Evolutionary conservation across 2,113 vertebrate species (phyloP), one percentile per base, ranked within the genome.

Genomic region (Xiphophorus maculatus): DNA sequence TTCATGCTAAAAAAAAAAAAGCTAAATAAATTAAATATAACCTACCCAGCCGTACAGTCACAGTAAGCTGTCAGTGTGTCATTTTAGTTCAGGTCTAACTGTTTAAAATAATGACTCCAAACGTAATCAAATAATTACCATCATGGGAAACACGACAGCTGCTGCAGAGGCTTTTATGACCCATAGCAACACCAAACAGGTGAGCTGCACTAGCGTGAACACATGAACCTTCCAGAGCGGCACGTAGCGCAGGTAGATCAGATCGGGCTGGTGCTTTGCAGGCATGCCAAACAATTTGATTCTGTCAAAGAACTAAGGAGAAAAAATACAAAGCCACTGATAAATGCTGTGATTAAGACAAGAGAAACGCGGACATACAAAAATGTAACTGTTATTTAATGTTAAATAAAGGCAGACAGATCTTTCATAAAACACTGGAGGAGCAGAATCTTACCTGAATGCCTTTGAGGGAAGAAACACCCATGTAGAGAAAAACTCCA

Each of bases 401-500:
- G 69, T 70, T 65, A 11, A 37, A 71, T 17, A 32, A 48, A 13
- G 71, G 51, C 3, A 65, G 48, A 76, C 42, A 17, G 78, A 70
- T 87, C 74, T 77, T 66, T 25, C 51, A 66, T 67, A 79, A 81
- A 76, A 84, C 71, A 71, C 5, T 25, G 35, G 67, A 58, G 73
- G 68, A 68, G 51, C 10, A 66, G 11, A 82, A 73, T 82, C 93
- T 95, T 95, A 95, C 97, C 95, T 98, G 97, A 88, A 98, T 98
- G 90, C 97, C 97, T 95, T 96, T 98, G 75, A 98, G 87, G 74
- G 97, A 98, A n/a, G 97, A 98, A 77, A 89, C 97, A 70, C 97
- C 97, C 97, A 98, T 98, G 87, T 98, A 98, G 88, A 98, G 97
- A 85, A 98, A 98, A 84, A 98, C 97, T 77, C 97, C 97, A 74